Evolutionary conservation across 2,113 vertebrate species (phyloP).

Genomic region (Hylia prasina): DNA sequence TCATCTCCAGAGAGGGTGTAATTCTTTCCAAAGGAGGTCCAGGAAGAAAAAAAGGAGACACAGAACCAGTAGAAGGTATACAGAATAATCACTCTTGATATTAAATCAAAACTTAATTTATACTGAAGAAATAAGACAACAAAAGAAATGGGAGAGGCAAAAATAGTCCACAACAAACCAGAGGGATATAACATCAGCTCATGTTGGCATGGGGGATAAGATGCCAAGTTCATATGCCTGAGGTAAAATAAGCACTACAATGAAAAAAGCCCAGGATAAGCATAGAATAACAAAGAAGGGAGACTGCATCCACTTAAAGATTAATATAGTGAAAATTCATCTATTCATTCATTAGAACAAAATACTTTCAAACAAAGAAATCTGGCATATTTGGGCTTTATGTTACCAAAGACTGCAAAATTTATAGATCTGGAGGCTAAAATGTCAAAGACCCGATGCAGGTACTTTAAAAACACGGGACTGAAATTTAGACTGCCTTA

Average conservation of each 20-base stretch:
- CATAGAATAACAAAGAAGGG: neutral
- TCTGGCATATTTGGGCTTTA: neutral
- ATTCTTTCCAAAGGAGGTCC: neutral
- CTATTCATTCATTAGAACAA: neutral
- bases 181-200: neutral
- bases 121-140: neutral
- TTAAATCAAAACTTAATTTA: neutral
- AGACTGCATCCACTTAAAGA: neutral
- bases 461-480: neutral
- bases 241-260: neutral
- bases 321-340: neutral
- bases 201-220: neutral
- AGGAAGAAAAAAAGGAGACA: neutral
- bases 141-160: neutral
- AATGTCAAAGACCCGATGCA: neutral
- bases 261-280: neutral
- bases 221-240: neutral
- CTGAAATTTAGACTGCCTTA: neutral
- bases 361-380: neutral
- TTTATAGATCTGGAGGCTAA: neutral
- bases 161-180: neutral
- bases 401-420: neutral
- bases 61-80: neutral
- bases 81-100: neutral
- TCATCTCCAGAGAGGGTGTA: neutral